phyloP scores from a whole-genome alignment of 2,113 vertebrate genomes.

The Mesitornis unicolor region DNA sequence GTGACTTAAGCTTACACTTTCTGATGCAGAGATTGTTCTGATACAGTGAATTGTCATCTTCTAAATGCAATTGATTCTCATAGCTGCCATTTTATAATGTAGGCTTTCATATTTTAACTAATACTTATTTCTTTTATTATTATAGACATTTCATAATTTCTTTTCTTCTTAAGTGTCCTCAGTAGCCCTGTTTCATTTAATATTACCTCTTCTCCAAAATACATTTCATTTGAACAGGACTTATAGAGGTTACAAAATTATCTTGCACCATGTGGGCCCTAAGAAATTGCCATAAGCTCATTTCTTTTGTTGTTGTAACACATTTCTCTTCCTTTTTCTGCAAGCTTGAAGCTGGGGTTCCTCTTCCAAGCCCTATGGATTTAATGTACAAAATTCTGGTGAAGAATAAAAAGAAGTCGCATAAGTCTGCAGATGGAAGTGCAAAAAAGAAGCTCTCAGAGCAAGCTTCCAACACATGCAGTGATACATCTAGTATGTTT shows the following conservation, averaged over 20 bases:
- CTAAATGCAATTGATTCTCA: background rate
- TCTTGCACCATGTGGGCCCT: background rate
- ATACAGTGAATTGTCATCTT: background rate
- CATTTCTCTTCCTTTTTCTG: background rate
- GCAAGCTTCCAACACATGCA: constrained; percentile 91
- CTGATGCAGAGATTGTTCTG: background rate
- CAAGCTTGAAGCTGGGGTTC: constrained; percentile 88
- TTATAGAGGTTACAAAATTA: background rate
- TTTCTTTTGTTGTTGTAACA: background rate
- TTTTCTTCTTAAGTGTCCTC: background rate
- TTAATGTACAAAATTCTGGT: constrained; percentile 96
- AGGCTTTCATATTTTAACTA: background rate
- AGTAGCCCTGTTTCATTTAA: background rate
- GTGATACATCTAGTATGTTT: constrained; percentile 91
- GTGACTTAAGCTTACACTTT: background rate
- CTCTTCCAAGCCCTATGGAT: constrained; percentile 92
- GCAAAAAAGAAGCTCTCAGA: constrained; percentile 93
- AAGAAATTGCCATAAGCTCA: background rate
- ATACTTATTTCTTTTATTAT: background rate
- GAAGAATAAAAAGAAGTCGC: constrained; percentile 98
- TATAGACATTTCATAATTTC: background rate
- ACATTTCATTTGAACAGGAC: background rate
- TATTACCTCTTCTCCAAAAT: background rate
- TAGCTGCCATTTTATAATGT: background rate
- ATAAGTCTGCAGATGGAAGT: constrained; percentile 87